Evolutionary conservation across 2,888 invertebrate species (phyloP).

Genomic region (Drosophila acutilabella): DNA sequence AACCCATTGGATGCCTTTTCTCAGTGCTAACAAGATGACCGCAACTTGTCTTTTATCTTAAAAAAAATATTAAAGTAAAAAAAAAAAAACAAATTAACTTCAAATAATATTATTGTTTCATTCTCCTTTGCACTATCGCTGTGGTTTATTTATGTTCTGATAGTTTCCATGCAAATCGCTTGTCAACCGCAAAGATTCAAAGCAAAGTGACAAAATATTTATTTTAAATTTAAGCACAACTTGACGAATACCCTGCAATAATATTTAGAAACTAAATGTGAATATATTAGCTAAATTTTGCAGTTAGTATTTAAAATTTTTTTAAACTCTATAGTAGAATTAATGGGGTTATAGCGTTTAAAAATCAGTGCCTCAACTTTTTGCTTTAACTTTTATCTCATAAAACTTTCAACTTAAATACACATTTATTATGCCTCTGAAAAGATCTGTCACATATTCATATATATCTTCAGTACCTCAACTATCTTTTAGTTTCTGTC

Average conservation of each 20-base stretch:
- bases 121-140: background rate
- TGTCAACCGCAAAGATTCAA: constrained; percentile 39
- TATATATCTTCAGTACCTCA: too few relatives aligned
- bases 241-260: constrained; percentile 10
- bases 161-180: constrained; percentile 34
- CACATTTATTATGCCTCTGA: too few relatives aligned
- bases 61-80: constrained; percentile 16
- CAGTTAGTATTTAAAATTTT: too few relatives aligned
- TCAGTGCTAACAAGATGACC: constrained; percentile 66
- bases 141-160: constrained; percentile 3
- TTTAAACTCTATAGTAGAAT: too few relatives aligned
- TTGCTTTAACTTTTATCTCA: too few relatives aligned
- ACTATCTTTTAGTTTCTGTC: too few relatives aligned
- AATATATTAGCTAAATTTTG: too few relatives aligned
- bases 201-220: constrained; percentile 20
- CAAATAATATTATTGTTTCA: constrained; percentile 30
- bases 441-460: too few relatives aligned
- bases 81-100: background rate
- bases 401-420: too few relatives aligned
- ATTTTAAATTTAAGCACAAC: background rate
- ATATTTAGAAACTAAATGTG: too few relatives aligned
- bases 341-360: too few relatives aligned
- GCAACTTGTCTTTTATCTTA: constrained; percentile 49
- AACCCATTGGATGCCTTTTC: background rate
- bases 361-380: too few relatives aligned